These are phyloP conservation scores for Apis cerana DNA, from an alignment of 1,140 invertebrate genomes.

Conservation along the genomic window DNA sequence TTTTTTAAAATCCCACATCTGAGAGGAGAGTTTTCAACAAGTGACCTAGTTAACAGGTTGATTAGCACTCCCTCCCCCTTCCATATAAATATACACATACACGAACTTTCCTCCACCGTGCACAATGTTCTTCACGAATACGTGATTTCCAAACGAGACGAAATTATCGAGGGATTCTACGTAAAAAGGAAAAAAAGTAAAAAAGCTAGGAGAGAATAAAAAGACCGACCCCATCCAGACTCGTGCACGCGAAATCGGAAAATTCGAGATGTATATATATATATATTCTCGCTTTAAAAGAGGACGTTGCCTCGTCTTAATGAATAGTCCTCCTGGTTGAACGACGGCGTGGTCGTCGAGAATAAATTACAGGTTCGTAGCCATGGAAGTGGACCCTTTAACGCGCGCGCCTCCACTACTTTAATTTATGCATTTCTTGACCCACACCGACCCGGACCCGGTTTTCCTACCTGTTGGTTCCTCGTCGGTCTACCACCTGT, in stretches of 20 bases:
- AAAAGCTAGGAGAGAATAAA: no score
- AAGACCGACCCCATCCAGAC: neutral
- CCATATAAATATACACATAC: neutral
- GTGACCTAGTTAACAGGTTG: neutral
- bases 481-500: slow-evolving; percentile 60
- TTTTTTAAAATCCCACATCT: neutral
- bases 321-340: slow-evolving; percentile 52
- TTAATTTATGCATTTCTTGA: slow-evolving; percentile 69
- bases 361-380: slow-evolving; percentile 57
- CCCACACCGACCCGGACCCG: slow-evolving; percentile 49
- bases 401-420: slow-evolving; percentile 26
- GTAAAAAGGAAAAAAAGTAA: neutral
- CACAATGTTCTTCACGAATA: neutral
- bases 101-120: neutral
- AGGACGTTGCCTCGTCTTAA: slow-evolving; percentile 49
- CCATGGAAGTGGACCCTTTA: slow-evolving; percentile 47
- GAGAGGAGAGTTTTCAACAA: neutral
- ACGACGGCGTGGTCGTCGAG: slow-evolving; percentile 44
- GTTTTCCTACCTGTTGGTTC: slow-evolving; percentile 65
- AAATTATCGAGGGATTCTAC: neutral
- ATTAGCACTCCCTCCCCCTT: no score
- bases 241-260: slow-evolving; percentile 46
- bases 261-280: slow-evolving; percentile 31
- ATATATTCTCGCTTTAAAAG: slow-evolving; percentile 23
- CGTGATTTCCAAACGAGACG: neutral